Evolutionary conservation across 2,113 vertebrate species (phyloP).

Genomic region (Psilopsiagon aurifrons): DNA sequence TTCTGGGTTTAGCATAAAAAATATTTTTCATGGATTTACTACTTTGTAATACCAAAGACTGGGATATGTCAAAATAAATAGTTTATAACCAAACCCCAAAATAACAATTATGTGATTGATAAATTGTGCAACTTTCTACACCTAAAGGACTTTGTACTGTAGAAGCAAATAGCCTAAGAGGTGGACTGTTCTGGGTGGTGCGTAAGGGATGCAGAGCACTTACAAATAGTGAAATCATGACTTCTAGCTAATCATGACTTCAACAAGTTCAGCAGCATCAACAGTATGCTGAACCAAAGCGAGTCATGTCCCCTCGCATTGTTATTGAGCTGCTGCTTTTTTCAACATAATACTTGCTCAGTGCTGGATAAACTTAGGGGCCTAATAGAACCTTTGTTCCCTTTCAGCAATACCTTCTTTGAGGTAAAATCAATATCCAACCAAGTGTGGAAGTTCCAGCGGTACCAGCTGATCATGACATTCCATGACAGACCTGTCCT

Average conservation of each 20-base stretch:
- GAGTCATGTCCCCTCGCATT: not conserved
- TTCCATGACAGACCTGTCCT: constrained; percentile 96
- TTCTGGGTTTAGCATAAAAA: constrained; percentile 44
- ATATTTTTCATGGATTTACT: constrained; percentile 10
- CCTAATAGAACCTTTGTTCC: not conserved
- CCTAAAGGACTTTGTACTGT: not conserved
- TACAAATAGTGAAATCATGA: not conserved
- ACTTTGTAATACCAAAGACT: constrained; percentile 4
- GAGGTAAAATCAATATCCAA: constrained; percentile 99
- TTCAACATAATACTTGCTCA: not conserved
- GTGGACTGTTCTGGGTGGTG: not conserved
- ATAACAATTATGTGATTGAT: not conserved
- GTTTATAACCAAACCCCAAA: constrained; percentile 4
- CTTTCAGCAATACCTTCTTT: constrained; percentile 94
- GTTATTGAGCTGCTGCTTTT: not conserved
- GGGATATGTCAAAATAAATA: not conserved
- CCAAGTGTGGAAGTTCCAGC: constrained; percentile 98
- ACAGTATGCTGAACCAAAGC: not conserved
- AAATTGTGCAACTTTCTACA: not conserved
- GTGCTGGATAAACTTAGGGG: not conserved
- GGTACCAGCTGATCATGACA: constrained; percentile 98
- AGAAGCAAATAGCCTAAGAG: not conserved
- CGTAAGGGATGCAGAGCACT: not conserved
- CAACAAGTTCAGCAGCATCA: not conserved
- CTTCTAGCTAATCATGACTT: not conserved